These are phyloP conservation scores for Lophius americanus DNA, from an alignment of 2,797 vertebrate genomes.

Conservation along the genomic window DNA sequence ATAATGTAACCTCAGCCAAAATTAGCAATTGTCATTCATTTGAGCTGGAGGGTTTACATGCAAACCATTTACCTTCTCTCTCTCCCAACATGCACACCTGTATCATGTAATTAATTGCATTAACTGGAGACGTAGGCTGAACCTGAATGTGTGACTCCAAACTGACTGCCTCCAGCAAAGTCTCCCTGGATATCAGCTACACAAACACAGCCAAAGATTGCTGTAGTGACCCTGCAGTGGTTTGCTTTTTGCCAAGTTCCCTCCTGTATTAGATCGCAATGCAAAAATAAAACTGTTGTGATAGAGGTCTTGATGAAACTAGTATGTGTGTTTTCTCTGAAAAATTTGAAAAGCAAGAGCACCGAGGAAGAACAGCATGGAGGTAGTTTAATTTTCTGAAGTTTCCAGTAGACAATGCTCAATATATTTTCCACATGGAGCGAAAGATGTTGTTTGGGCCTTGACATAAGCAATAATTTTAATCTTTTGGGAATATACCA, in stretches of 20 bases:
- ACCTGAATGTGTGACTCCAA: constrained; percentile 15
- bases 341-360: neutral
- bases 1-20: constrained; percentile 26
- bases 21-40: constrained; percentile 29
- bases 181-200: neutral
- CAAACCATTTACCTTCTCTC: constrained; percentile 16
- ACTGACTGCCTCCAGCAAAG: constrained; percentile 2
- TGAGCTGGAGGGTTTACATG: constrained; percentile 8
- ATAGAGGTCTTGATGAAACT: constrained; percentile 7
- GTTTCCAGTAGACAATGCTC: neutral
- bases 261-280: constrained; percentile 3
- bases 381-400: constrained; percentile 3
- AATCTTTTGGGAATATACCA: constrained; percentile 44
- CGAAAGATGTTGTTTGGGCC: constrained; percentile 19
- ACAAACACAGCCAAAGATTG: neutral
- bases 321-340: neutral
- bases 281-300: neutral
- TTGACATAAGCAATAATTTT: constrained; percentile 31
- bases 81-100: neutral
- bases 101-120: constrained; percentile 14
- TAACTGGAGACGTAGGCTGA: neutral
- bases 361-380: neutral
- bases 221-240: neutral
- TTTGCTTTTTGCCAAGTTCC: neutral
- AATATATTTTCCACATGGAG: neutral